Base-by-base conservation (phyloP, 2,113 vertebrate genomes). In the Eonycteris spelaea region DNA sequence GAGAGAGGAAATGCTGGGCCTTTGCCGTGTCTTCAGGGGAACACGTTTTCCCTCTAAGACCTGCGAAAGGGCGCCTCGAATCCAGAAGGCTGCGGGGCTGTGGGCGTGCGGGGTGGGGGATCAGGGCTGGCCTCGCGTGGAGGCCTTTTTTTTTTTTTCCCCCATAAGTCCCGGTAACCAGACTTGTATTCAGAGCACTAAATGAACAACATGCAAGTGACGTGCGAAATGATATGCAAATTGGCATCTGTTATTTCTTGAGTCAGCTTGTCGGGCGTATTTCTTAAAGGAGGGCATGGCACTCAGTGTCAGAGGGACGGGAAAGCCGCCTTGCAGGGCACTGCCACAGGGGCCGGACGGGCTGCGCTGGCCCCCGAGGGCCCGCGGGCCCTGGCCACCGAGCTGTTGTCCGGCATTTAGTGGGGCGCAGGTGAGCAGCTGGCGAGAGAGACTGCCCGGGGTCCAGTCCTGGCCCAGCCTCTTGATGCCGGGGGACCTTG, bases 171-270 rank as follows among this genome's bases (percentile, higher is more conserved):
- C 68, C 59, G 73, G 63, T 96, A 65, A 15, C 68, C 5, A 9
- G 93, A 84, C 86, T 75, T 35, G 68, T 71, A 26, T 84, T 94
- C 96, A 28, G 88, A 95, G 82, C 74, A 18, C 79, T 71, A 92
- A 90, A 55, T 93, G 96, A 94, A 84, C 78, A 90, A 38, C 67
- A 65, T 79, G 88, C 95, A 93, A 82, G 83, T 67, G 88, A 92
- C 75, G 80, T 95, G 96, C 86, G 95, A 95, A 94, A 83, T 88
- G 83, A 95, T 78, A 95, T 95, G 96, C 94, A 94, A 94, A 94
- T 97, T 57, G 92, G 90, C 96, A 91, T 92, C 95, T 97, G 96
- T 94, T 94, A 59, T 35, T 91, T 94, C 78, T 6, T 67, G 85
- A 86, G 84, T 85, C 61, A 15, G 94, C 68, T 75, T 33, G 30